A percentile compares a stretch with the other conserved stretches of the same genome.
phyloP scores from a whole-genome alignment of 2,113 vertebrate genomes.

The Dasyprocta punctata region DNA sequence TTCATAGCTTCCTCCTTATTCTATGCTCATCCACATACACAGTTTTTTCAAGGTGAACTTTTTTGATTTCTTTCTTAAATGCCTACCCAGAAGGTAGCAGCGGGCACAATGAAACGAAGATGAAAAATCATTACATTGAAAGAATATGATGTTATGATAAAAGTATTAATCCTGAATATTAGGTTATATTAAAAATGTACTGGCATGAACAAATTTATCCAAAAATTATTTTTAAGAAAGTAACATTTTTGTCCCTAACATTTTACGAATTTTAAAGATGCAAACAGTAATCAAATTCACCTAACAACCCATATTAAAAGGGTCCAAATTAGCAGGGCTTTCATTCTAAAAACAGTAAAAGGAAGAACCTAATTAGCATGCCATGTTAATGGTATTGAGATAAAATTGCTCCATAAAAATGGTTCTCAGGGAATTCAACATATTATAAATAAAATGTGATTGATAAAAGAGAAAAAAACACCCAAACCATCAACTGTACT shows the following conservation, averaged over 20 bases:
- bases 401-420: constrained; percentile 29
- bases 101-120: constrained; percentile 8
- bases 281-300: constrained; percentile 28
- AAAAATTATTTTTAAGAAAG: neutral
- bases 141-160: neutral
- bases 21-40: neutral
- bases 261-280: constrained; percentile 16
- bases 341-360: constrained; percentile 44
- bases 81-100: neutral
- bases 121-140: neutral
- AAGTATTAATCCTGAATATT: neutral
- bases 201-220: neutral
- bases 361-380: constrained; percentile 3
- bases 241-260: neutral
- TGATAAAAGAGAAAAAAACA: neutral
- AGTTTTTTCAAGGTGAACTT: neutral
- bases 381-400: neutral
- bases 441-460: constrained; percentile 25
- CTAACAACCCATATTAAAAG: constrained; percentile 13
- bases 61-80: neutral
- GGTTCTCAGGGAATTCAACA: neutral
- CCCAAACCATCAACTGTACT: neutral
- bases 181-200: constrained; percentile 8
- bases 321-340: neutral
- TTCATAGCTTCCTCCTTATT: neutral